Evolutionary conservation across 1,140 invertebrate genomes (phyloP).

Genomic region (Eueides isabella): DNA sequence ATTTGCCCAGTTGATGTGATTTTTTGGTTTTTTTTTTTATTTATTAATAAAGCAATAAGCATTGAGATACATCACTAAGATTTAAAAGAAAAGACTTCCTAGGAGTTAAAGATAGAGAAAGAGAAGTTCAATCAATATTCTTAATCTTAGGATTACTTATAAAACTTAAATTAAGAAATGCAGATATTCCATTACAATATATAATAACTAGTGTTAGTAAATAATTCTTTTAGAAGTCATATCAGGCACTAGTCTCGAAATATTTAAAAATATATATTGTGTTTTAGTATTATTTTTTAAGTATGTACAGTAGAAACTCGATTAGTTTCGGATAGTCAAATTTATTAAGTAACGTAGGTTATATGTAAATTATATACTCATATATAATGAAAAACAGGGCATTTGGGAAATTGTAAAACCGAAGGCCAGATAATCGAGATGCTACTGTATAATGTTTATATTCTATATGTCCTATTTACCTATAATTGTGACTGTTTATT

Average conservation of each 20-base stretch:
- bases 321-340: too few species aligned
- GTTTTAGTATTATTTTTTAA: background rate
- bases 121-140: conserved; percentile 3
- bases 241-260: background rate
- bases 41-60: too few species aligned
- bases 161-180: background rate
- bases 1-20: too few species aligned
- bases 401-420: too few species aligned
- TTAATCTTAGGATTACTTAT: background rate
- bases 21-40: too few species aligned
- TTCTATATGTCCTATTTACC: background rate
- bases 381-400: too few species aligned
- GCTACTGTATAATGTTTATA: background rate
- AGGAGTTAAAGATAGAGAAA: background rate
- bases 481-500: background rate
- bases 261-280: background rate
- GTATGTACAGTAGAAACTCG: too few species aligned
- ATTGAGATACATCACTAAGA: too few species aligned
- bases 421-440: too few species aligned
- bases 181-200: background rate
- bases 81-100: background rate
- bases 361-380: too few species aligned
- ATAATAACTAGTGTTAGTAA: background rate
- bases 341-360: too few species aligned
- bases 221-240: conserved; percentile 1